Evolutionary conservation across 2,797 vertebrate genomes (phyloP).

Genomic region (Pseudomugil gertrudae): DNA sequence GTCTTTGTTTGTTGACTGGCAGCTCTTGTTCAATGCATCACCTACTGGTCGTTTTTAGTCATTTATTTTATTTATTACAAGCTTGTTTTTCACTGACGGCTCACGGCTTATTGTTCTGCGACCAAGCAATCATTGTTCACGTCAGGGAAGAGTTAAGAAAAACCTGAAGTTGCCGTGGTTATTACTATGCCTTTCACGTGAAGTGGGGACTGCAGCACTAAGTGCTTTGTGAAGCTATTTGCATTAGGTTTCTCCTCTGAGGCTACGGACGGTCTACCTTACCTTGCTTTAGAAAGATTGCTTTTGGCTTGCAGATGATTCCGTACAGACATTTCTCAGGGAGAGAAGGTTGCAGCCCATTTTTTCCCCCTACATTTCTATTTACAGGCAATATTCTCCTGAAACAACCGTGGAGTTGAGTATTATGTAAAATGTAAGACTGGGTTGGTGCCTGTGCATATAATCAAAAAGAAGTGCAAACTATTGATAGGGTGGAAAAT

Average conservation of each 20-base stretch:
- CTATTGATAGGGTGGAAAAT: not conserved
- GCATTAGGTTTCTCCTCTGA: slow-evolving; percentile 1
- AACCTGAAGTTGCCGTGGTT: not conserved
- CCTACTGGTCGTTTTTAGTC: not conserved
- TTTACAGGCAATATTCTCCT: not conserved
- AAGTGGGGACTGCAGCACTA: not conserved
- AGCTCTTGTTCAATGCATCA: not conserved
- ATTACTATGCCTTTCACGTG: not conserved
- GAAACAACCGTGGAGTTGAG: not conserved
- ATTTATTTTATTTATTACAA: not conserved
- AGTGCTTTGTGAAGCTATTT: slow-evolving; percentile 2
- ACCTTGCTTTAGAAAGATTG: slow-evolving; percentile 2
- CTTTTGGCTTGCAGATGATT: slow-evolving; percentile 4
- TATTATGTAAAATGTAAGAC: not conserved
- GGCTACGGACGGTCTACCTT: not conserved
- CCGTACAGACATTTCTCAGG: slow-evolving; percentile 4
- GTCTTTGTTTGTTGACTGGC: not conserved
- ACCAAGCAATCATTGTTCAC: not conserved
- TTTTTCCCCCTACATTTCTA: not conserved
- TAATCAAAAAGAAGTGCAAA: not conserved
- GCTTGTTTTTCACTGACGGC: not conserved
- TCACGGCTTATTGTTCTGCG: not conserved
- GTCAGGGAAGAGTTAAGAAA: not conserved
- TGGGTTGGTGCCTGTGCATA: not conserved
- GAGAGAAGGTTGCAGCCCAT: not conserved